Evolutionary conservation across 2,888 invertebrate species (phyloP).

Genomic region (Petrolisthes manimaculis): DNA sequence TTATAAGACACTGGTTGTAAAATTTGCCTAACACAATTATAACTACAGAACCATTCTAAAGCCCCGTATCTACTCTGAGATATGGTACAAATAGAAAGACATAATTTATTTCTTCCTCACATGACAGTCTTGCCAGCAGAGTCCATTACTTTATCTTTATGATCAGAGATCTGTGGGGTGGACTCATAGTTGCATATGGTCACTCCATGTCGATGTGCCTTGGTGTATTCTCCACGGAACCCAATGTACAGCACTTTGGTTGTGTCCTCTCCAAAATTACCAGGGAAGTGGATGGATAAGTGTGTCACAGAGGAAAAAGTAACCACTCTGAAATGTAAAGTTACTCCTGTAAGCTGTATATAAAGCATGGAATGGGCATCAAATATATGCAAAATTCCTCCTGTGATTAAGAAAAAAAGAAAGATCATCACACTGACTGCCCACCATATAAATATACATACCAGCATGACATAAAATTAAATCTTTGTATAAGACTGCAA

Average conservation of each 20-base stretch:
- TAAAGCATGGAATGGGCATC: no score
- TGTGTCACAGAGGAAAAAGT: slow-evolving; percentile 92
- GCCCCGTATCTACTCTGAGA: no score
- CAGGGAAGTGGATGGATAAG: slow-evolving; percentile 89
- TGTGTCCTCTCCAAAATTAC: slow-evolving; percentile 85
- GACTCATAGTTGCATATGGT: slow-evolving; percentile 92
- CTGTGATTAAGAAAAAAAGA: no score
- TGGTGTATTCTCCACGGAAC: slow-evolving; percentile 90
- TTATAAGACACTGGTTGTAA: no score
- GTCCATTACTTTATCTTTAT: slow-evolving; percentile 73
- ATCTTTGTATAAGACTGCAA: no score
- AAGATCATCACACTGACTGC: no score
- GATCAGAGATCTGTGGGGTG: slow-evolving; percentile 86
- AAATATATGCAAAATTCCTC: no score
- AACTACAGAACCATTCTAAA: no score
- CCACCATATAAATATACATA: no score
- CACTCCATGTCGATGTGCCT: slow-evolving; percentile 87
- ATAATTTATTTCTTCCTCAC: slow-evolving; percentile 18
- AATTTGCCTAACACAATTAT: no score
- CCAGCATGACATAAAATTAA: no score
- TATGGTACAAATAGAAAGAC: no score
- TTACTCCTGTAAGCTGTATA: not conserved
- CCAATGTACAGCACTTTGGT: slow-evolving; percentile 95
- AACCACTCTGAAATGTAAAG: slow-evolving; percentile 78
- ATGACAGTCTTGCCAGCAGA: slow-evolving; percentile 45